phyloP scores from a whole-genome alignment of 2,113 vertebrate species.

The Castor canadensis region DNA sequence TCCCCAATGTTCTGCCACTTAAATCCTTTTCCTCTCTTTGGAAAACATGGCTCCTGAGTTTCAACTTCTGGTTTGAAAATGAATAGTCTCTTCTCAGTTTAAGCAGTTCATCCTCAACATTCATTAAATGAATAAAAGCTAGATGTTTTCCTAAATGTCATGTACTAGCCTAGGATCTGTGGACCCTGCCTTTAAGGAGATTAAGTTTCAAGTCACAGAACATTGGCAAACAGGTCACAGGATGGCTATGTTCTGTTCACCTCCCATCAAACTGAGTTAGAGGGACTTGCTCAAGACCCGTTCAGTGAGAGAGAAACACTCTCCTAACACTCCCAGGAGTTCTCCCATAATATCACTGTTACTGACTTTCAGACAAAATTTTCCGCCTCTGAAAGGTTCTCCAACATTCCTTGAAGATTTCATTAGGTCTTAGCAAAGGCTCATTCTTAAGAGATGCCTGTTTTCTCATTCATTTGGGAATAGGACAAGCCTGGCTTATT shows the following conservation, averaged over 20 bases:
- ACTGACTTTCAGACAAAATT: background rate
- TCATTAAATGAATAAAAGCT: slow-evolving; percentile 2
- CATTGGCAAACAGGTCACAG: background rate
- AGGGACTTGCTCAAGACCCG: background rate
- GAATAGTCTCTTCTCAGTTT: background rate
- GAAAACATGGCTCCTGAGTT: background rate
- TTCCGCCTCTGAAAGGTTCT: background rate
- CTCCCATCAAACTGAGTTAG: background rate
- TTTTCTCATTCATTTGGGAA: slow-evolving; percentile 44
- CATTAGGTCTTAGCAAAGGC: background rate
- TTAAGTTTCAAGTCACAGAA: slow-evolving; percentile 33
- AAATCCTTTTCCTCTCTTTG: background rate
- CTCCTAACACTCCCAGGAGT: background rate
- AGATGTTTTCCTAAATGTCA: background rate
- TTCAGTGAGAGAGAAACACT: background rate
- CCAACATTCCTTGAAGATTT: background rate
- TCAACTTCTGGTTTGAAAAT: background rate
- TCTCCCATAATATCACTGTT: background rate
- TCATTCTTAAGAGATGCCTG: background rate
- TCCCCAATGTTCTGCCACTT: background rate
- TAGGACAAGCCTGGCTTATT: no score
- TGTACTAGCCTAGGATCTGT: background rate
- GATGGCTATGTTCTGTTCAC: background rate
- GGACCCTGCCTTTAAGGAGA: background rate
- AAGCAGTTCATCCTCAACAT: background rate